A percentile compares a stretch with the other conserved stretches of the same genome.
phyloP scores from a whole-genome alignment of 2,888 invertebrate genomes.

The Thumatha senex region DNA sequence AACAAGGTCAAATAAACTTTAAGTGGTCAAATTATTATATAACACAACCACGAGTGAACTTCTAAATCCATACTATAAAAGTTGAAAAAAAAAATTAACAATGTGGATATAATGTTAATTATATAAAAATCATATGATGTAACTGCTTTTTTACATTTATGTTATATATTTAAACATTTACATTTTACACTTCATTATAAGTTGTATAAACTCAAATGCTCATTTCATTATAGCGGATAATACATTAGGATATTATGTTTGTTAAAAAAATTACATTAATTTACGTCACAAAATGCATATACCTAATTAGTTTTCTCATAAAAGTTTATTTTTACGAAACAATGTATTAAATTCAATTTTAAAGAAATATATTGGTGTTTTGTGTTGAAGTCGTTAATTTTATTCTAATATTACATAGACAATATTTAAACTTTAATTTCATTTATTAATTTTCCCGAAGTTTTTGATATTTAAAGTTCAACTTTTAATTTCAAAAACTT shows the following conservation, averaged over 20 bases:
- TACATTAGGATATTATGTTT: slow-evolving; percentile 21
- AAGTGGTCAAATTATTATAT: slow-evolving; percentile 33
- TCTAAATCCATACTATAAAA: slow-evolving; percentile 32
- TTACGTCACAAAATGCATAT: slow-evolving; percentile 16
- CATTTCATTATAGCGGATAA: slow-evolving; percentile 20
- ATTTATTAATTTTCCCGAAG: slow-evolving; percentile 33
- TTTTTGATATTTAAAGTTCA: slow-evolving; percentile 25
- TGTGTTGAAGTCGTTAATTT: slow-evolving; percentile 21
- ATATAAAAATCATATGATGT: slow-evolving; percentile 30
- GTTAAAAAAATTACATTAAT: slow-evolving; percentile 30
- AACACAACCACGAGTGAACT: slow-evolving; percentile 80
- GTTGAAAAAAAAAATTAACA: slow-evolving; percentile 24
- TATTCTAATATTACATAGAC: slow-evolving; percentile 22
- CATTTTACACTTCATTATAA: slow-evolving; percentile 27
- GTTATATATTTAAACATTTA: slow-evolving; percentile 34
- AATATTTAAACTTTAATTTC: slow-evolving; percentile 29
- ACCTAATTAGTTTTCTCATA: slow-evolving; percentile 15
- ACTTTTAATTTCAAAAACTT: slow-evolving; percentile 14
- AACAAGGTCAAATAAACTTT: slow-evolving; percentile 30
- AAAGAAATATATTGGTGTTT: slow-evolving; percentile 39
- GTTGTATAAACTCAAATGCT: slow-evolving; percentile 33
- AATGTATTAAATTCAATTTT: slow-evolving; percentile 16
- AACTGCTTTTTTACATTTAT: slow-evolving; percentile 17
- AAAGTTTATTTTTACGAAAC: slow-evolving; percentile 22
- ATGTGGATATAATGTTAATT: slow-evolving; percentile 30